phyloP scores from a whole-genome alignment of 2,797 vertebrate genomes.

The Leucoraja ocellata region DNA sequence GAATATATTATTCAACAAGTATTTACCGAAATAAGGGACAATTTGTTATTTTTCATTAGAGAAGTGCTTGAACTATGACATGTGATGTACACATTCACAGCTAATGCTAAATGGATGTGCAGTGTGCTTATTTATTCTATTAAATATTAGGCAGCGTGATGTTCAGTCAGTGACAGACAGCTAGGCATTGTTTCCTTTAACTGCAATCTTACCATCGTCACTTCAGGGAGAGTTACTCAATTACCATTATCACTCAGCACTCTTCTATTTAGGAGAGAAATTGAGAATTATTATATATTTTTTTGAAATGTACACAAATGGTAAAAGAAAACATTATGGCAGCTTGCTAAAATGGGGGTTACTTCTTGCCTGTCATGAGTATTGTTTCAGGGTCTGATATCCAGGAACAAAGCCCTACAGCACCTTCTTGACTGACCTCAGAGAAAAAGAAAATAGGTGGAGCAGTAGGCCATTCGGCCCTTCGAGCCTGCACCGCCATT shows the following conservation, averaged over 20 bases:
- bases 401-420: not conserved
- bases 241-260: conserved; percentile 17
- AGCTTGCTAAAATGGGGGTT: not conserved
- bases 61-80: conserved; percentile 14
- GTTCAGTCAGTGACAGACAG: conserved; percentile 14
- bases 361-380: not conserved
- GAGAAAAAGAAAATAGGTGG: too few relatives aligned
- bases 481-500: too few relatives aligned
- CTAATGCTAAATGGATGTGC: conserved; percentile 36
- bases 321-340: conserved; percentile 9
- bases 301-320: not conserved
- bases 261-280: not conserved
- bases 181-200: not conserved
- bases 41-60: conserved; percentile 39
- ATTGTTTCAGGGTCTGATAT: not conserved
- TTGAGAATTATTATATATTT: not conserved
- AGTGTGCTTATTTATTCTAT: conserved; percentile 34
- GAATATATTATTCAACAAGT: conserved; percentile 39
- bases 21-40: conserved; percentile 36
- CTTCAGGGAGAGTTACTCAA: conserved; percentile 28
- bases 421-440: not conserved
- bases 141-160: conserved; percentile 34
- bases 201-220: conserved; percentile 19
- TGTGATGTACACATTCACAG: conserved; percentile 34
- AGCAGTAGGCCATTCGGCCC: too few relatives aligned